A percentile compares a stretch with the other conserved stretches of the same genome.
These are phyloP conservation scores for Sialis lutaria DNA, from an alignment of 2,888 invertebrate genomes.

Conservation along the genomic window DNA sequence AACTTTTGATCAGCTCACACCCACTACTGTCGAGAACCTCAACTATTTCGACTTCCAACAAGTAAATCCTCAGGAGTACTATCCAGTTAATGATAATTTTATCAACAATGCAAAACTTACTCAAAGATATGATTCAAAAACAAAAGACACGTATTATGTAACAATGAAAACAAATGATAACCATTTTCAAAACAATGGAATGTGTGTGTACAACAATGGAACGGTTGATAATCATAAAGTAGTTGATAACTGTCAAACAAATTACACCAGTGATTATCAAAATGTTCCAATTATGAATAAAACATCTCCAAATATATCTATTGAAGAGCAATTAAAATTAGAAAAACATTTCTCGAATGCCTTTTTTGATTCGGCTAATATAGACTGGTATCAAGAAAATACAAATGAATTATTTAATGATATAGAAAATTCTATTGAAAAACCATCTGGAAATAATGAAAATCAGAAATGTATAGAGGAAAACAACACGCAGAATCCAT, in stretches of 20 bases:
- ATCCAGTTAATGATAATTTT: too few species aligned
- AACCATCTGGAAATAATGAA: background rate
- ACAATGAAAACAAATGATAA: too few species aligned
- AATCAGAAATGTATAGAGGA: background rate
- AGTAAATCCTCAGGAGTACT: background rate
- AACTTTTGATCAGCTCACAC: background rate
- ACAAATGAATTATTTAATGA: background rate
- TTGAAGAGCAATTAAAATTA: slow-evolving; percentile 1
- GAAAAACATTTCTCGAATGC: slow-evolving; percentile 4
- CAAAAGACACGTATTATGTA: background rate
- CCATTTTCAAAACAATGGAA: too few species aligned
- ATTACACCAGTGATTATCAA: background rate
- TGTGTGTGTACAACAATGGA: background rate
- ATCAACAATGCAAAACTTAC: too few species aligned
- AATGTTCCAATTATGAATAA: background rate
- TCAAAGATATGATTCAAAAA: background rate
- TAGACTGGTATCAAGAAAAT: background rate
- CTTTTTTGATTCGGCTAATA: slow-evolving; percentile 1
- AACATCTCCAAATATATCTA: background rate
- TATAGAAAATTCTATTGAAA: background rate
- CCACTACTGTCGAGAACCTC: background rate
- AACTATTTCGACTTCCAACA: background rate
- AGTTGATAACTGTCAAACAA: background rate
- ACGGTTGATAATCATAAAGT: background rate
- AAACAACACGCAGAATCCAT: slow-evolving; percentile 8